Conservation (phyloP, 2,888 invertebrate species). For the Megalurothrips usitatus region DNA sequence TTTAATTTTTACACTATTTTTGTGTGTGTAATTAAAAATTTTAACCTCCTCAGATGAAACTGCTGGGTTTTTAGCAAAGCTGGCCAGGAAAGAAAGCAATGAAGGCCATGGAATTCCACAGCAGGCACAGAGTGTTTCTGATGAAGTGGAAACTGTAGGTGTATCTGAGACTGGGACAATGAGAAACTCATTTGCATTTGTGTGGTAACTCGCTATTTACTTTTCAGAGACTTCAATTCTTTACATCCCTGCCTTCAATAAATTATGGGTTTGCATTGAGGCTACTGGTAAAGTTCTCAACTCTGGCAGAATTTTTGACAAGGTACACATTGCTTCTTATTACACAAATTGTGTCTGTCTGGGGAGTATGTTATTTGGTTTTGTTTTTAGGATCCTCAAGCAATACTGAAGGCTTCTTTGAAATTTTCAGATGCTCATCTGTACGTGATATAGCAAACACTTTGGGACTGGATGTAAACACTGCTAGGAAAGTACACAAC, state of each 20-base stretch:
- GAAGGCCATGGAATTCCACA: not conserved
- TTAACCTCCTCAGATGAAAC: not conserved
- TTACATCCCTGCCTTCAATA: not conserved
- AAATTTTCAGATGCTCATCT: not conserved
- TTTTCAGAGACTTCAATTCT: constrained; percentile 3
- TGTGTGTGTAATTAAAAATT: not conserved
- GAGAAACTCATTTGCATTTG: too few relatives aligned
- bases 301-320: not conserved
- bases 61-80: not conserved
- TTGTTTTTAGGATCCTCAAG: not conserved
- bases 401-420: not conserved
- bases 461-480: not conserved
- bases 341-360: not conserved
- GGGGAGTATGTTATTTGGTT: not conserved
- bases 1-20: not conserved
- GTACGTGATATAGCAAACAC: not conserved
- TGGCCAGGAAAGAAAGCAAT: not conserved
- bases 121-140: not conserved
- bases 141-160: not conserved
- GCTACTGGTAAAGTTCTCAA: not conserved
- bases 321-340: not conserved
- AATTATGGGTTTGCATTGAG: not conserved
- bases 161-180: not conserved
- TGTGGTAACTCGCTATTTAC: not conserved
- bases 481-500: not conserved